Percentiles rank a stretch among this genome's conserved stretches.
Evolutionary conservation across 2,888 invertebrate genomes (phyloP).

Genomic region (Xylocampa areola): DNA sequence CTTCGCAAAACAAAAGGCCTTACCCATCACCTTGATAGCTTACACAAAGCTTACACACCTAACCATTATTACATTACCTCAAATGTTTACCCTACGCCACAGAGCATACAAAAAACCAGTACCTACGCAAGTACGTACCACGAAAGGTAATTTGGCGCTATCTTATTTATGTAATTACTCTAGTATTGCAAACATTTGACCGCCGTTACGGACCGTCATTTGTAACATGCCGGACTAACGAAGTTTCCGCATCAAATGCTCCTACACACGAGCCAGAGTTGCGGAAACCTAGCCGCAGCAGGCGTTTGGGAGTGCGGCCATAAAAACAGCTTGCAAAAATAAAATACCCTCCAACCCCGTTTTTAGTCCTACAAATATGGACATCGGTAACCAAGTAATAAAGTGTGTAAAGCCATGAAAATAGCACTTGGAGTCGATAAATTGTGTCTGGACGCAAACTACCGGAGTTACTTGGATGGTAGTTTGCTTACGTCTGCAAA

Average conservation of each 20-base stretch:
- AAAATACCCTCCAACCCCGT: constrained; percentile 23
- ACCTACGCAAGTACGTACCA: constrained; percentile 32
- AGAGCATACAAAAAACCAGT: constrained; percentile 42
- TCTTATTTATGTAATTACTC: constrained; percentile 61
- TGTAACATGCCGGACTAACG: constrained; percentile 66
- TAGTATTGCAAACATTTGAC: constrained; percentile 63
- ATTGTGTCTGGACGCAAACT: constrained; percentile 50
- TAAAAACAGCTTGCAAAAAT: constrained; percentile 50
- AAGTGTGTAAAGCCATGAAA: constrained; percentile 42
- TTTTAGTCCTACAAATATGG: constrained; percentile 51
- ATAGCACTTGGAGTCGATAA: constrained; percentile 46
- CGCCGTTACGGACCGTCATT: constrained; percentile 62
- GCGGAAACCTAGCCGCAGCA: constrained; percentile 46
- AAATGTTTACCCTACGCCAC: constrained; percentile 18
- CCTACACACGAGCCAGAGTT: constrained; percentile 52
- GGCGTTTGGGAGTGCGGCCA: constrained; percentile 49
- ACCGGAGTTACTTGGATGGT: constrained; percentile 33
- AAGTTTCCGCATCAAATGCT: constrained; percentile 67
- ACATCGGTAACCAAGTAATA: constrained; percentile 45
- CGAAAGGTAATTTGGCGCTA: constrained; percentile 53
- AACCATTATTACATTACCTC: constrained; percentile 20
- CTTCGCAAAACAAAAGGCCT: constrained; percentile 1
- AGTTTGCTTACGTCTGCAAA: constrained; percentile 50
- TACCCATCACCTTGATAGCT: constrained; percentile 14
- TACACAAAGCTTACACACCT: constrained; percentile 19